These are phyloP conservation scores for Axea sp. DNA, from an alignment of 2,888 invertebrate genomes.

Conservation along the genomic window DNA sequence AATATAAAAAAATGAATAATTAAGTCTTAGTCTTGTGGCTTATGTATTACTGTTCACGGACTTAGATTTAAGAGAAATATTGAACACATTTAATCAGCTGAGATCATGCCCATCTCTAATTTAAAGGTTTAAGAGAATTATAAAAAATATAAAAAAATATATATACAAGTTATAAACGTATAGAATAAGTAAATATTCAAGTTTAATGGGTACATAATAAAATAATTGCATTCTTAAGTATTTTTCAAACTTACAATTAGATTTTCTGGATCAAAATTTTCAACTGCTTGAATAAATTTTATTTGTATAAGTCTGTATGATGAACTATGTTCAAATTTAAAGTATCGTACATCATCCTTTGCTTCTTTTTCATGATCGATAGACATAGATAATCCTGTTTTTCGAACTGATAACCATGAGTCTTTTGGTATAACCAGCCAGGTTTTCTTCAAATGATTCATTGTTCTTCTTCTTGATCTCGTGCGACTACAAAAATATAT, in stretches of 20 bases:
- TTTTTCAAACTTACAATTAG: conserved; percentile 83
- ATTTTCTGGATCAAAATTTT: conserved; percentile 88
- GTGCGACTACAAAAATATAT: conserved; percentile 79
- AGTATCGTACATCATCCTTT: conserved; percentile 82
- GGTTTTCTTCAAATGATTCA: conserved; percentile 83
- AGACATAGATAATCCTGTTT: conserved; percentile 87
- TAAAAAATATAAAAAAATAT: too few species aligned
- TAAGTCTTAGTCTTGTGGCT: too few species aligned
- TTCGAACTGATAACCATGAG: conserved; percentile 86
- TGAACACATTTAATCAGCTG: too few species aligned
- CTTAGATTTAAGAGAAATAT: too few species aligned
- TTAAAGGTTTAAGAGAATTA: too few species aligned
- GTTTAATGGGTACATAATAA: too few species aligned
- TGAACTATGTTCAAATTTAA: conserved; percentile 87
- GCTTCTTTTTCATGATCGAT: conserved; percentile 79
- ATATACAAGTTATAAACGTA: too few species aligned
- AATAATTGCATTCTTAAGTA: too few species aligned
- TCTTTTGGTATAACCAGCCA: conserved; percentile 86
- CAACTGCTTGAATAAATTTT: conserved; percentile 88
- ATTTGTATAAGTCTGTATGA: conserved; percentile 87
- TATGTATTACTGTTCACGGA: too few species aligned
- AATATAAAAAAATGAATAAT: too few species aligned
- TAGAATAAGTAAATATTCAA: too few species aligned
- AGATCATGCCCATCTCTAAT: too few species aligned
- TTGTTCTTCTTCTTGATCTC: conserved; percentile 81